phyloP scores from a whole-genome alignment of 2,888 invertebrate genomes.

The Drosophila affinis region DNA sequence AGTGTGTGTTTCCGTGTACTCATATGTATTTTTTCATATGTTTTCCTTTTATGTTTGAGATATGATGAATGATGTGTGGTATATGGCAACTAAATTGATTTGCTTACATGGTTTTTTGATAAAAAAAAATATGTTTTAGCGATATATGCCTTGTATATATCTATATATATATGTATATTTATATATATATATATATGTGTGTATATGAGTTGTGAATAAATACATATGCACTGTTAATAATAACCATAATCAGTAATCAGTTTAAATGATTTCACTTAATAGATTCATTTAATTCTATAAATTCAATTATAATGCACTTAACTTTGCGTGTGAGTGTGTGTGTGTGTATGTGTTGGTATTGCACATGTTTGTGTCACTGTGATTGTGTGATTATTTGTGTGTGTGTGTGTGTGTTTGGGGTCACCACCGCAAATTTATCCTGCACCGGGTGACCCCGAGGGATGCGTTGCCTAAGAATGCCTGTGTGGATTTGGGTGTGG shows the following conservation, averaged over 20 bases:
- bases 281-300: constrained; percentile 66
- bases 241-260: constrained; percentile 66
- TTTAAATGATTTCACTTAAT: constrained; percentile 74
- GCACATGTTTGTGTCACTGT: constrained; percentile 47
- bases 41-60: constrained; percentile 7
- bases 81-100: constrained; percentile 40
- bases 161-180: constrained; percentile 18
- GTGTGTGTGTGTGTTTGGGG: neutral
- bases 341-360: constrained; percentile 37
- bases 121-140: constrained; percentile 53
- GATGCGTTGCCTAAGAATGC: constrained; percentile 45
- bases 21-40: neutral
- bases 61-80: constrained; percentile 34
- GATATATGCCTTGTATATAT: constrained; percentile 50
- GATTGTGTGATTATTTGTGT: constrained; percentile 16
- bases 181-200: constrained; percentile 49
- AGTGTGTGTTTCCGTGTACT: constrained; percentile 35
- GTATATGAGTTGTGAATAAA: constrained; percentile 72
- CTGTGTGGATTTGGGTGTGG: constrained; percentile 27
- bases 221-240: constrained; percentile 69
- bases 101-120: constrained; percentile 41
- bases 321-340: constrained; percentile 62
- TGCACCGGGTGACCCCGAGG: constrained; percentile 7
- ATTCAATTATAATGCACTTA: constrained; percentile 80
- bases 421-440: constrained; percentile 1